Base-by-base conservation (phyloP, 2,888 invertebrate species). In the Dicyrtomina minuta region DNA sequence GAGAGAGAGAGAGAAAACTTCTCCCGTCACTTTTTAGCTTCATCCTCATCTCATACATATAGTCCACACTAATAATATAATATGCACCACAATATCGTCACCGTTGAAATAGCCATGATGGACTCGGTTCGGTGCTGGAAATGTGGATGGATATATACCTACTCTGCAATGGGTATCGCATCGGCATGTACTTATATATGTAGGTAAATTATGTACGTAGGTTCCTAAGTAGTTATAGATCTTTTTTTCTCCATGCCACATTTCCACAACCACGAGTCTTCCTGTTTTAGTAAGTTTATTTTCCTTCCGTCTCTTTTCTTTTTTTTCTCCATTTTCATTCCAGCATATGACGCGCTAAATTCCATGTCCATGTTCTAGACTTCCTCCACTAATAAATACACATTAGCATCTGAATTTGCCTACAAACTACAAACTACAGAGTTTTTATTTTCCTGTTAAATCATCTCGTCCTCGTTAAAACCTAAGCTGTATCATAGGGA, bases 21-120 rank as follows among this genome's bases (percentile, higher is more conserved):
- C 24, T 53, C 55, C 53, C 41, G 49, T 66, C 58, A 59, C 66
- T 55, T 66, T 66, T 55, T 39, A 64, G 64, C 39, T 43, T 56
- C 26, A 60, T 17, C 60, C n/a, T n/a, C 41, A 22, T 20, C 44
- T 24, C 46, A 46, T n/a, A n/a, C n/a, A n/a, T n/a, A n/a, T n/a
- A n/a, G n/a, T n/a, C n/a, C n/a, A n/a, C n/a, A n/a, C n/a, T n/a
- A n/a, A n/a, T n/a, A n/a, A n/a, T n/a, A n/a, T n/a, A n/a, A n/a
- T n/a, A n/a, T n/a, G n/a, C n/a, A n/a, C n/a, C n/a, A n/a, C n/a
- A n/a, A n/a, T n/a, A n/a, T n/a, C n/a, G n/a, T n/a, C n/a, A n/a
- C n/a, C n/a, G n/a, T n/a, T n/a, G n/a, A n/a, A n/a, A n/a, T n/a
- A n/a, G n/a, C n/a, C n/a, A n/a, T n/a, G n/a, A n/a, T n/a, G n/a